Base-by-base conservation (phyloP, 2,113 vertebrate genomes). In the Salvelinus namaycush region DNA sequence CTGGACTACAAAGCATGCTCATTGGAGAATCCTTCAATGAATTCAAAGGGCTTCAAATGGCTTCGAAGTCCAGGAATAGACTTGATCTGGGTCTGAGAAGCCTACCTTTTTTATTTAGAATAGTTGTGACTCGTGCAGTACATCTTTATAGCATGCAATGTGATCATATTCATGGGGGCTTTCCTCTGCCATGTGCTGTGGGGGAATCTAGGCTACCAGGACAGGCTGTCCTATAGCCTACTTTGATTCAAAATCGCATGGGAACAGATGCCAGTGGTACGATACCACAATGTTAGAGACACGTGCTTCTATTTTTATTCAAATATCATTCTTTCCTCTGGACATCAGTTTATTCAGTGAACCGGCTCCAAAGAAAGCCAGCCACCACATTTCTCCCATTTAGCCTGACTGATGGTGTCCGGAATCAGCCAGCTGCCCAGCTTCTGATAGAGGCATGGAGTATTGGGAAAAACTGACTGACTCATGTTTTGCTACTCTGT, bases 271-370 rank as follows among this genome's bases (percentile, higher is more conserved):
- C 49, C 54, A 64, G 59, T 26, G 68, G 27, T 66, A 78, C 69
- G 69, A 69, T 70, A 68, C 60, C 66, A 80, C 81, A 84, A 84
- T 77, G 79, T 76, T 73, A 72, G 70, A 78, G 67, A 77, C 74
- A 72, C 49, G 73, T 76, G 71, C 48, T 13, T n/a, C 22, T 66
- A 78, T 79, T 81, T 62, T 26, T 22, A 69, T 81, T 69, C 54
- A 83, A 83, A 85, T 76, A 70, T 68, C 79, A 80, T 70, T 66
- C 73, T 85, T 70, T 70, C 57, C 57, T 79, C 75, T 84, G 39
- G 39, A 44, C 39, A 54, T 13, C 70, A 64, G 76, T 73, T 74
- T 72, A 34, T 75, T 70, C 75, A 78, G n/a, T 49, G 20, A 78
- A 77, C 66, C 44, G 22, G 22, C 44, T 76, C 68, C 69, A 62